Evolutionary conservation across 2,888 invertebrate genomes (phyloP), one percentile per base, ranked within the genome.

Genomic region (Leptinotarsa peninsularis): DNA sequence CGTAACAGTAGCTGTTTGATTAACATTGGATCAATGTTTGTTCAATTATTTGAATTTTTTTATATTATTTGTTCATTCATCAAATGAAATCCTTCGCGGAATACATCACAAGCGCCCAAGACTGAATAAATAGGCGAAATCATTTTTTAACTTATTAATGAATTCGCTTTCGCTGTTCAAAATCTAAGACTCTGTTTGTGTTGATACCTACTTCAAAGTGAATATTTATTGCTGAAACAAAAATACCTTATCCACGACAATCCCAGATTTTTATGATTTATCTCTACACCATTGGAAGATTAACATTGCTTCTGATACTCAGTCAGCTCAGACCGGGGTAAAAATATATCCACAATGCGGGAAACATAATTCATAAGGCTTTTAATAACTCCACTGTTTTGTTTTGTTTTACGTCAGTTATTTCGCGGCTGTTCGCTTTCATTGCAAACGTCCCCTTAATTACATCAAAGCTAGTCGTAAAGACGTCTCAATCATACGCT

Each of bases 311-410:
- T 71, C 71, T 78, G 71, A 74, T 71, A 72, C 58, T 52, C 27
- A 67, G 69, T 72, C 66, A 70, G 79, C 76, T 79, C 76, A 78
- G 74, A 63, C 73, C 66, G 73, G 74, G 77, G 80, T 83, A 82
- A 84, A 84, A 83, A 84, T 83, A 84, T 81, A 80, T 77, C 72
- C 78, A 83, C 83, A 84, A 84, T 82, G 81, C 83, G 83, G 83
- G 82, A 82, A 83, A 82, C 83, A 85, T 85, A 85, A 84, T 83
- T 85, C 84, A 85, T 84, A 83, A 80, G 21, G 80, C 81, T 83
- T 83, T 83, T 84, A 83, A 83, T 83, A 84, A 83, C 78, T 80
- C 71, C 74, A 78, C 74, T 77, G 75, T 80, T 81, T 79, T 81
- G 83, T 84, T 76, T 78, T 77, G 74, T 78, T 79, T 77, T 79